phyloP scores from a whole-genome alignment of 1,140 invertebrate species.

The Brachionus paranguensis region DNA sequence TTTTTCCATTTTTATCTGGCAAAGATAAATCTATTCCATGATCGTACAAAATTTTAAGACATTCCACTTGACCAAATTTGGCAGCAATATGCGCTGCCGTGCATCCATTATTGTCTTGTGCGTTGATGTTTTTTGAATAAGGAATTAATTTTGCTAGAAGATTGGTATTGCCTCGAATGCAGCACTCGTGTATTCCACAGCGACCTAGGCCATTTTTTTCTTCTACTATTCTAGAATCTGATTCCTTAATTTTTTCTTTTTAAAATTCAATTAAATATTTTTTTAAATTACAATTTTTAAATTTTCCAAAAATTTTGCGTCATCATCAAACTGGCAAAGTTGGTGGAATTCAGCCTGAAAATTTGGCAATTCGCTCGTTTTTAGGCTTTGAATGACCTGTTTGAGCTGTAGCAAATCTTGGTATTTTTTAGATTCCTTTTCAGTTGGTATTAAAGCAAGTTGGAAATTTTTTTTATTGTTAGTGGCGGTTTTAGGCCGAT shows the following conservation, averaged over 20 bases:
- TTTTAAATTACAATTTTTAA: not conserved
- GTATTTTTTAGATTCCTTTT: conserved; percentile 16
- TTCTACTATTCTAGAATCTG: not conserved
- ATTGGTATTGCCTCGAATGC: conserved; percentile 16
- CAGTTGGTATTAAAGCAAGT: not conserved
- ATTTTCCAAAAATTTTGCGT: not conserved
- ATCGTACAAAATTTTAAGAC: not conserved
- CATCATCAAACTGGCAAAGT: conserved; percentile 3
- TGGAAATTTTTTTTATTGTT: not conserved
- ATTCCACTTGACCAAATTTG: conserved; percentile 8
- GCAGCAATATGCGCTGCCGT: not conserved
- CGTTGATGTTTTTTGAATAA: not conserved
- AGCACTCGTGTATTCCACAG: conserved; percentile 24
- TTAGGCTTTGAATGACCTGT: not conserved
- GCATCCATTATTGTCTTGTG: not conserved
- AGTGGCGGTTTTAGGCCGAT: not conserved
- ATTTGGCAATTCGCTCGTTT: not conserved
- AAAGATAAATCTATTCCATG: not conserved
- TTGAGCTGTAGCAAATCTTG: not conserved
- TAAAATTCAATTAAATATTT: not conserved
- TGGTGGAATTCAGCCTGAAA: conserved; percentile 31
- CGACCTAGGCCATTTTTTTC: conserved; percentile 1
- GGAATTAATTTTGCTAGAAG: not conserved
- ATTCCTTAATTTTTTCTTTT: not conserved
- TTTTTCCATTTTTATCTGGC: conserved; percentile 15